phyloP scores from a whole-genome alignment of 2,113 vertebrate genomes.

The Megalops atlanticus region DNA sequence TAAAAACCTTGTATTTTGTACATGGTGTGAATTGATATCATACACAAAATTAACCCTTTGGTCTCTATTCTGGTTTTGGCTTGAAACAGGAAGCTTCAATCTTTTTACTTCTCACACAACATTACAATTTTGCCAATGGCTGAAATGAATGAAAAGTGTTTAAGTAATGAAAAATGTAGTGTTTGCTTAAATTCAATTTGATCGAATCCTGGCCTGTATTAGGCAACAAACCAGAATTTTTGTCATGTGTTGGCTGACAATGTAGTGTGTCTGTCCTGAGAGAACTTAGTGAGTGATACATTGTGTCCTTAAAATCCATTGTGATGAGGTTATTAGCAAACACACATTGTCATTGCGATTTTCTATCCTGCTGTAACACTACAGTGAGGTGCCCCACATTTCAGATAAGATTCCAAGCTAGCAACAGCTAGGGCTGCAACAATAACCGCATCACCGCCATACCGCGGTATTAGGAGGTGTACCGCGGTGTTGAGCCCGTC shows the following conservation, averaged over 20 bases:
- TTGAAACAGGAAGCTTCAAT: too few relatives aligned
- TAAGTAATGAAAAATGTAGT: background rate
- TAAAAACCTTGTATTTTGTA: too few relatives aligned
- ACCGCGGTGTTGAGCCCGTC: too few relatives aligned
- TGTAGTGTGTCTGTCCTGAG: background rate
- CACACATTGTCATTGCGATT: background rate
- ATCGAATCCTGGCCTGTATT: background rate
- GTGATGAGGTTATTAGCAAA: constrained; percentile 5
- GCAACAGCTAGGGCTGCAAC: background rate
- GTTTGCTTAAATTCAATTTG: too few relatives aligned
- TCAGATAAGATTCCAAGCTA: background rate
- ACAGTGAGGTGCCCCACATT: background rate
- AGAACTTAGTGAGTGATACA: background rate
- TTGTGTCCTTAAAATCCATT: background rate
- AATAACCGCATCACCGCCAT: too few relatives aligned
- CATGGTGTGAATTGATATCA: too few relatives aligned
- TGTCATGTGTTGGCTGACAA: background rate
- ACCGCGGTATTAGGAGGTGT: too few relatives aligned
- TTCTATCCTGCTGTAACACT: background rate
- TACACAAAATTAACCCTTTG: too few relatives aligned
- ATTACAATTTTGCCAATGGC: too few relatives aligned
- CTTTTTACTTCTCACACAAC: too few relatives aligned
- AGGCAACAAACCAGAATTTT: background rate
- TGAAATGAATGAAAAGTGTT: background rate
- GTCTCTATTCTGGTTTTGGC: too few relatives aligned